Evolutionary conservation across 2,797 vertebrate species (phyloP), one percentile per base, ranked within the genome.

Genomic region (Xenentodon cancila): DNA sequence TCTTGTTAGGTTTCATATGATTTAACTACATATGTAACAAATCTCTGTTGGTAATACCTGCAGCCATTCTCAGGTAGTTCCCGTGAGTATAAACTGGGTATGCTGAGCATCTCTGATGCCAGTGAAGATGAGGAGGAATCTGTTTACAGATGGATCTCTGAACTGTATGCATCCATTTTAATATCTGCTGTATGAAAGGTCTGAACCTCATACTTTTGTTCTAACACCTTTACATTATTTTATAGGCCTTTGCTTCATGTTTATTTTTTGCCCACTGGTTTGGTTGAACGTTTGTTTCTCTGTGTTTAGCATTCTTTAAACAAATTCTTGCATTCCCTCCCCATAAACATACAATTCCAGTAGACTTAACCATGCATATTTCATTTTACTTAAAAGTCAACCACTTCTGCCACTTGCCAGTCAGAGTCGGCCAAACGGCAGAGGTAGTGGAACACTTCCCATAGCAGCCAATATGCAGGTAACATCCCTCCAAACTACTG

Each of bases 401-500:
- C 65, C 68, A 59, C 68, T 3, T 30, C 42, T 61, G 37, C 61
- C 57, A 59, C 43, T 78, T 20, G 64, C 75, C 68, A 77, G 64
- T 73, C 69, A 20, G 8, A 55, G 66, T 59, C 74, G 52, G 75
- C 62, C 77, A 84, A 76, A 86, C 66, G 60, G 64, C 63, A 81
- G 64, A 72, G 52, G 62, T 15, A 15, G 4, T 40, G 37, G 37
- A 40, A 40, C 37, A 40, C 12, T 40, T 65, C 72, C 70, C 51
- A 32, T 80, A 75, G 76, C 81, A 69, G 82, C 88, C 81, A 86
- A 85, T 81, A 81, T 80, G 73, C 72, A 85, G 82, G 84, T 86
- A 89, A 85, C 64, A 82, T 79, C 72, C 79, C 49, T 85, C 72
- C 78, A 90, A 88, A 89, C 79, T 84, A 76, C 84, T 88, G 71